Evolutionary conservation across 2,888 invertebrate genomes (phyloP), one percentile per base, ranked within the genome.

Genomic region (Leuctra nigra): DNA sequence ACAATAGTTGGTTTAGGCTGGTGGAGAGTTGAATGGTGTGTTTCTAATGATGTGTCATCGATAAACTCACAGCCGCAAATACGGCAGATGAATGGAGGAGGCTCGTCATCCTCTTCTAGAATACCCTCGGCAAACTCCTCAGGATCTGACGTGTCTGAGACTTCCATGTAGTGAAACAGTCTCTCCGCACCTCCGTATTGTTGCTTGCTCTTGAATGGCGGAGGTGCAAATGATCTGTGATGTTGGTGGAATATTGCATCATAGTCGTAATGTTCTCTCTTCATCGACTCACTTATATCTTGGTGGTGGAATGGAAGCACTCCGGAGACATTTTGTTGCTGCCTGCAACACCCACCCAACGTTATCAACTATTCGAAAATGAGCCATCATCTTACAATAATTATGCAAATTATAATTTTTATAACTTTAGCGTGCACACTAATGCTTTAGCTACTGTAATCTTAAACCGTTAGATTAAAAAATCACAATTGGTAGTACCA

Each of bases 141-240:
- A 20, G 77, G 77, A 68, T 81, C 84, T 56, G 84, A 84, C 65
- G 83, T 83, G 74, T 85, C 85, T 64, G 78, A 81, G 61, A 86
- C 86, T 73, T 83, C 86, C 77, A 84, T 78, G 76, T 82, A 86
- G 67, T 80, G 84, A 74, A 85, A 85, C 55, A 85, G 76, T 59
- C 84, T 75, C 63, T 83, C 83, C 56, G 84, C 84, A 62, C 84
- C 84, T 29, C 54, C 61, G 63, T 80, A 79, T 67, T 75, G 73
- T 58, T 57, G 68, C 53, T 56, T 56, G 48, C 33, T 23, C 52
- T 61, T 58, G 62, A 55, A 63, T 63, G 58, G 64, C 65, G 62
- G 65, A 63, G 63, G 64, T 62, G 58, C 64, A 63, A 61, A 63
- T 61, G 66, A 66, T 64, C 61, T 67, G 64, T 64, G 67, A 64